Base-by-base conservation (phyloP, 2,888 invertebrate genomes). In the Meta bourneti region DNA sequence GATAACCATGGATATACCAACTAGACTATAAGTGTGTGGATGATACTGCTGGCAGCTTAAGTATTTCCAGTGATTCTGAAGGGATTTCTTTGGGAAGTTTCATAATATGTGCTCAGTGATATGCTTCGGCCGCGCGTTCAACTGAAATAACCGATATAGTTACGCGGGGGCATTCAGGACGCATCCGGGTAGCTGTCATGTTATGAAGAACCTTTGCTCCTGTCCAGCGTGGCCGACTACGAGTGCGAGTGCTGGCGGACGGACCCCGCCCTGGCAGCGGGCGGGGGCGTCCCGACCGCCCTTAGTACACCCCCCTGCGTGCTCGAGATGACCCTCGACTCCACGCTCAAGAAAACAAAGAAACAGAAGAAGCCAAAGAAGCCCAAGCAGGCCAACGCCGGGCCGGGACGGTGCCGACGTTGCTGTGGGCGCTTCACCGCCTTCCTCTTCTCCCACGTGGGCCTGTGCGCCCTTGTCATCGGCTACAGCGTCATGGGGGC, bases 381-480 rank as follows among this genome's bases (percentile, higher is more conserved):
- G 52, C 49, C 78, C n/a, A 83, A 78, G 16, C 69, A 16, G 49
- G 51, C n/a, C 49, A 20, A 34, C 4, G 34, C 74, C 4, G 54
- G 70, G 11, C 92, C 93, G 1, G 96, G 96, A 94, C 96, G 96
- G 94, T 96, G 97, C 94, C 97, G 97, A 95, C 97, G 97, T 95
- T 97, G 96, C 95, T 96, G 97, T 94, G 96, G 98, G 92, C 96
- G 97, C 94, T 97, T 98, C 94, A 96, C 98, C 93, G 98, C 99
- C 70, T 99, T 99, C 95, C 97, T 99, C 95, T 98, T 99, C 96
- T 98, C 98, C 95, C 99, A 99, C 96, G 98, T 99, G 84, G 99
- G 99, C 86, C 97, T 99, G 94, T 97, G 98, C 94, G 97, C 98
- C 92, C 96, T 99, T 89, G 99, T 99, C 92, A 97, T 98, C 74